A percentile compares a stretch with the other conserved stretches of the same genome.
phyloP scores from a whole-genome alignment of 53 echinoderm and acorn worm genomes.

The Mesocentrotus franciscanus region DNA sequence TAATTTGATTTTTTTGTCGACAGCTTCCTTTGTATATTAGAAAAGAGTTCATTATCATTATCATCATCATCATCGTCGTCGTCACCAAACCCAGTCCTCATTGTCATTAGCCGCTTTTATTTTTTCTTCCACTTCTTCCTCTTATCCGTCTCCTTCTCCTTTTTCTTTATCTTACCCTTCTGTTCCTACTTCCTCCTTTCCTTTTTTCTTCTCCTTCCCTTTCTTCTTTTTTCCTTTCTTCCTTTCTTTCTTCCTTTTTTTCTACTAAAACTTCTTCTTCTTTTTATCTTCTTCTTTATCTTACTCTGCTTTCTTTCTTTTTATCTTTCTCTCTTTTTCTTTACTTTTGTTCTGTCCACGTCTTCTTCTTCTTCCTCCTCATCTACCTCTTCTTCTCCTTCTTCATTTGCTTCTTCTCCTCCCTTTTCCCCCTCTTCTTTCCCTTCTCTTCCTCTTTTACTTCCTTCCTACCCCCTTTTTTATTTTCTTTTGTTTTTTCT shows the following conservation, averaged over 20 bases:
- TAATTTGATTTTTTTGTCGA: too few relatives aligned
- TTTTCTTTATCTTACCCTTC: not conserved
- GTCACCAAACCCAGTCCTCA: too few relatives aligned
- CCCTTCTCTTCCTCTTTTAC: not conserved
- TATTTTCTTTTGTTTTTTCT: not conserved
- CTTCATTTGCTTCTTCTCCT: not conserved
- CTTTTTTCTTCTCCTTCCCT: not conserved
- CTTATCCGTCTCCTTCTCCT: not conserved
- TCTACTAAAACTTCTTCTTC: too few relatives aligned
- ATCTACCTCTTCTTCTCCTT: not conserved
- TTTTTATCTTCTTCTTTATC: too few relatives aligned
- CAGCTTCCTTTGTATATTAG: too few relatives aligned
- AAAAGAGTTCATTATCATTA: too few relatives aligned
- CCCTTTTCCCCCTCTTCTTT: not conserved
- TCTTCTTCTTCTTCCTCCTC: not conserved
- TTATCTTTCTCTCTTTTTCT: not conserved
- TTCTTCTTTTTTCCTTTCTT: too few relatives aligned
- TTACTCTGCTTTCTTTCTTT: not conserved
- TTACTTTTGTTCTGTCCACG: not conserved
- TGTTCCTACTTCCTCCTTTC: too few relatives aligned
- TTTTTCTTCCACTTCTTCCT: not conserved
- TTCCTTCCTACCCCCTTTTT: not conserved
- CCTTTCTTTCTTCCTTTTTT: too few relatives aligned
- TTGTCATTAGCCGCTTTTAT: not conserved
- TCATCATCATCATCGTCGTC: too few relatives aligned